Percentiles rank a stretch among this genome's conserved stretches.
These are phyloP conservation scores for Carpatolechia fugitivella DNA, from an alignment of 2,888 invertebrate species.

Conservation along the genomic window DNA sequence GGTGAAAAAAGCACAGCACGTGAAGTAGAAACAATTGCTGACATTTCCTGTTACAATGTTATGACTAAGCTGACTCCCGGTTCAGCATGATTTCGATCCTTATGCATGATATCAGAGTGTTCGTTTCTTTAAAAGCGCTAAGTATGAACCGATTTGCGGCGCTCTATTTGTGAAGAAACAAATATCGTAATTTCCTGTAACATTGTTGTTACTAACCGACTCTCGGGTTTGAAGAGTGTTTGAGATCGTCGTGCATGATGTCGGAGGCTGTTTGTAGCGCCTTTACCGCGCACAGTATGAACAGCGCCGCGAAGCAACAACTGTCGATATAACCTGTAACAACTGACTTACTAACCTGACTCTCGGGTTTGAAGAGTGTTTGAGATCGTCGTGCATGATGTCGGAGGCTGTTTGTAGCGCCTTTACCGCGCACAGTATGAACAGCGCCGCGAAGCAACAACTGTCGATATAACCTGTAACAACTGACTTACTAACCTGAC, in stretches of 20 bases:
- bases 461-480: too few relatives aligned
- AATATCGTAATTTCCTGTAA: too few relatives aligned
- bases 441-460: constrained; percentile 91
- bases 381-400: constrained; percentile 92
- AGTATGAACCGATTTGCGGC: constrained; percentile 96
- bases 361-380: constrained; percentile 89
- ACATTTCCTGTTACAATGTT: too few relatives aligned
- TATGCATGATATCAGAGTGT: constrained; percentile 92
- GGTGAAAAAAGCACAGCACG: constrained; percentile 96
- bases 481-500: too few relatives aligned
- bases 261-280: constrained; percentile 93
- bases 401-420: constrained; percentile 93
- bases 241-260: constrained; percentile 92
- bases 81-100: constrained; percentile 91
- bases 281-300: constrained; percentile 95
- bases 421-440: constrained; percentile 95
- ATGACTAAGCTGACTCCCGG: constrained; percentile 88
- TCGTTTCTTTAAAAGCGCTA: constrained; percentile 92
- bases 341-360: constrained; percentile 81
- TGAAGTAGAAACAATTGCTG: too few relatives aligned
- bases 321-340: too few relatives aligned
- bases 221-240: constrained; percentile 89
- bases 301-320: constrained; percentile 91
- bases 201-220: too few relatives aligned
- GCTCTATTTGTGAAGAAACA: too few relatives aligned